These are phyloP conservation scores for Ophion obscuratus DNA, from an alignment of 2,888 invertebrate species.

Conservation along the genomic window DNA sequence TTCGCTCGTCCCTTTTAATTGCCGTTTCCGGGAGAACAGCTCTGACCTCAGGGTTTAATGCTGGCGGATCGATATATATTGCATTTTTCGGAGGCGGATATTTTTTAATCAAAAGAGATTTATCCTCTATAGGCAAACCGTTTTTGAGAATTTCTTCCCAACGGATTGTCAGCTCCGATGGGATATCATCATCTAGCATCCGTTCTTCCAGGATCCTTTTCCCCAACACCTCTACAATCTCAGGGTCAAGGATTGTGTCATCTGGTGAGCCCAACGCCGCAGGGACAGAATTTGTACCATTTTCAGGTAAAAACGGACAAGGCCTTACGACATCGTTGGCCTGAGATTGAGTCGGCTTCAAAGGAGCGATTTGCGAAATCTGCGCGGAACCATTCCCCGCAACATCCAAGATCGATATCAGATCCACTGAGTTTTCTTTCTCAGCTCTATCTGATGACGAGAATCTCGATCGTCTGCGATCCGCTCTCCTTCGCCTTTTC, in stretches of 20 bases:
- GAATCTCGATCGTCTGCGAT: neutral
- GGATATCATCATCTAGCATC: conserved; percentile 31
- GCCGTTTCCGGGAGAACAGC: conserved; percentile 39
- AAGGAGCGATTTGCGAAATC: neutral
- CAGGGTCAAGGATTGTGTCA: conserved; percentile 15
- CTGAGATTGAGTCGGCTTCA: conserved; percentile 7
- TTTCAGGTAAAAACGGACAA: conserved; percentile 5
- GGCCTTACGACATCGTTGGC: conserved; percentile 18
- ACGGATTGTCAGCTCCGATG: conserved; percentile 17
- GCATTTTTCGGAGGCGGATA: conserved; percentile 47
- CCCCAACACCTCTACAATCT: conserved; percentile 25
- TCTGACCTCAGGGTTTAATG: conserved; percentile 48
- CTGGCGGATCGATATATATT: conserved; percentile 21
- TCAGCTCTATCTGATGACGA: conserved; percentile 5
- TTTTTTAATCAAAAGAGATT: conserved; percentile 27
- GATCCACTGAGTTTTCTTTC: neutral
- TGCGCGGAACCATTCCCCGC: neutral
- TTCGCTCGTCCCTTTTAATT: conserved; percentile 49
- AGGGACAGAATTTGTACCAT: neutral
- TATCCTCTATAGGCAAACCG: conserved; percentile 37
- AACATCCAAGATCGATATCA: neutral
- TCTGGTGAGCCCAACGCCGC: neutral
- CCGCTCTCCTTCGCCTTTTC: conserved; percentile 17
- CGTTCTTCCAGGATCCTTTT: conserved; percentile 34
- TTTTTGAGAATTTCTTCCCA: conserved; percentile 52